Conservation (phyloP, 2,888 invertebrate species). For the Drosophila neonasuta region DNA sequence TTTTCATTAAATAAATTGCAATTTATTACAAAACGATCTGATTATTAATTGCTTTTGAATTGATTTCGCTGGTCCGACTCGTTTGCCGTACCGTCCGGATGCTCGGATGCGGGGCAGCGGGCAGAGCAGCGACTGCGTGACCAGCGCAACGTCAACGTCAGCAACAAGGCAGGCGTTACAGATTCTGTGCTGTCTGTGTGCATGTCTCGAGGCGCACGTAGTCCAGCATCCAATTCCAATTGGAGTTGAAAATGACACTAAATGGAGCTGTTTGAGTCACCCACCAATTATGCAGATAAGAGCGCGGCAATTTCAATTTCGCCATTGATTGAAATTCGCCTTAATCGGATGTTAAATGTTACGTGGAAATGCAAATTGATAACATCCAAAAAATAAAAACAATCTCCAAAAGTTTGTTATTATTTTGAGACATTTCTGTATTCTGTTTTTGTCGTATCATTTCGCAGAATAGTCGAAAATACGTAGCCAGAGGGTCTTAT, state of each 20-base stretch:
- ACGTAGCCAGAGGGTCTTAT: constrained; percentile 12
- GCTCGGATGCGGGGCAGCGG: not conserved
- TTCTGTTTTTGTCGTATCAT: constrained; percentile 18
- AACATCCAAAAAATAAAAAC: constrained; percentile 3
- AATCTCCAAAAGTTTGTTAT: constrained; percentile 13
- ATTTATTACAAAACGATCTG: constrained; percentile 74
- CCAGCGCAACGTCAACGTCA: constrained; percentile 62
- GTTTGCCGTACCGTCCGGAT: constrained; percentile 30
- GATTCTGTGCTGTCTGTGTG: constrained; percentile 30
- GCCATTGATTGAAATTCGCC: constrained; percentile 8
- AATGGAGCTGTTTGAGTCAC: constrained; percentile 43
- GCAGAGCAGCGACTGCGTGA: constrained; percentile 54
- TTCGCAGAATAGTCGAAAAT: constrained; percentile 28
- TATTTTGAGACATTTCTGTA: constrained; percentile 8
- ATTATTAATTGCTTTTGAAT: constrained; percentile 71
- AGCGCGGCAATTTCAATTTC: constrained; percentile 4
- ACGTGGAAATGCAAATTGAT: constrained; percentile 9
- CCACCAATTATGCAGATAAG: constrained; percentile 30
- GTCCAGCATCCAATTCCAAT: constrained; percentile 40
- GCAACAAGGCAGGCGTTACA: constrained; percentile 26
- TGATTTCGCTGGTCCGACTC: constrained; percentile 50
- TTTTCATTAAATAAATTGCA: constrained; percentile 67
- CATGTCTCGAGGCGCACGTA: constrained; percentile 60
- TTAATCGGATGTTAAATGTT: constrained; percentile 4
- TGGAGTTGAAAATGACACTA: constrained; percentile 44